Conservation (phyloP, 2,113 vertebrate species). For the Erythrocebus patas region DNA sequence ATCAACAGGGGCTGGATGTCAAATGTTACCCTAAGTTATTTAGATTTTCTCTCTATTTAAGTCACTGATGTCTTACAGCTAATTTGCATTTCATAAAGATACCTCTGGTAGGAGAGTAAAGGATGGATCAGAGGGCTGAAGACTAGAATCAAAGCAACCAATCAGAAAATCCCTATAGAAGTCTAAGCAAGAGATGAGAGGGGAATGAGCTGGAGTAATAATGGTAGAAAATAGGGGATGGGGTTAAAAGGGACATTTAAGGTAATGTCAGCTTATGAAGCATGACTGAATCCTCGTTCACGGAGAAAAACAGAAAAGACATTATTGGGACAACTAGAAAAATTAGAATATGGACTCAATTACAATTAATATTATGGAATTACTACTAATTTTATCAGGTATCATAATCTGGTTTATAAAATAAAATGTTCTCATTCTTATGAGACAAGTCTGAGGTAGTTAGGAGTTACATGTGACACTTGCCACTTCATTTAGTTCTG, state of each 20-base stretch:
- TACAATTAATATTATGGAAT: background rate
- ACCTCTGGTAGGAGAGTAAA: background rate
- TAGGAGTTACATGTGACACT: background rate
- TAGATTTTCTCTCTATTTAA: slow-evolving; percentile 12
- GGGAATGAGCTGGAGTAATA: background rate
- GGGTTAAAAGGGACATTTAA: background rate
- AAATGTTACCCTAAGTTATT: background rate
- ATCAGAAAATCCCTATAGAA: background rate
- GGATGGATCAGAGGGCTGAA: background rate
- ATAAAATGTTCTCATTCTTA: background rate
- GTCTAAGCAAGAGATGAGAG: background rate
- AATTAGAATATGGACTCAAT: background rate
- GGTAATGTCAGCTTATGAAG: background rate
- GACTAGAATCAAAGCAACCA: background rate
- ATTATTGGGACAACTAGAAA: background rate
- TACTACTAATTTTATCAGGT: background rate
- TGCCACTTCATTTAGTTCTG: background rate
- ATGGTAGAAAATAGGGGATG: background rate
- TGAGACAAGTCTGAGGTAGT: background rate
- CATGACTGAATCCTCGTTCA: background rate
- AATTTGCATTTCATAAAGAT: background rate
- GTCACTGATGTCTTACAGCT: background rate
- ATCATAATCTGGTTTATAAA: background rate
- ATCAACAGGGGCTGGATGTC: background rate
- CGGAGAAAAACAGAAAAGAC: background rate